phyloP scores from a whole-genome alignment of 2,888 invertebrate genomes.

The Athripsodes cinereus region DNA sequence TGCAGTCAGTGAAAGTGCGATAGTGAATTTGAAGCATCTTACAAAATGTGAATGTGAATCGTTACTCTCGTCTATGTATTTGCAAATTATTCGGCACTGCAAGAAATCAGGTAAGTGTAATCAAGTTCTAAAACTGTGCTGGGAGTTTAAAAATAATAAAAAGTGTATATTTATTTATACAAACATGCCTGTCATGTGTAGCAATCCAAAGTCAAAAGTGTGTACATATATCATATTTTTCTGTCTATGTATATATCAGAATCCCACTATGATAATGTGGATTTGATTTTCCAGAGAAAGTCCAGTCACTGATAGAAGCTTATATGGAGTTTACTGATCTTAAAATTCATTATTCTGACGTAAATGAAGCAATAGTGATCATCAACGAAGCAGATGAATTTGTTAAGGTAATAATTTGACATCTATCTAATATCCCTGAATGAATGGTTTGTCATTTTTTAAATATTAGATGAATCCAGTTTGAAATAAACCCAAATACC shows the following conservation, averaged over 20 bases:
- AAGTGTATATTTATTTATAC: no score
- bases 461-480: no score
- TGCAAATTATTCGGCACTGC: constrained; percentile 55
- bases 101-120: constrained; percentile 48
- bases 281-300: constrained; percentile 34
- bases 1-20: not conserved
- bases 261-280: not conserved
- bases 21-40: constrained; percentile 38
- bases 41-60: constrained; percentile 52
- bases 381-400: constrained; percentile 46
- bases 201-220: no score
- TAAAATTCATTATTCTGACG: constrained; percentile 49
- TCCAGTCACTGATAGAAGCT: constrained; percentile 47
- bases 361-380: constrained; percentile 51
- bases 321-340: constrained; percentile 54
- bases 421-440: no score
- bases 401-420: constrained; percentile 37
- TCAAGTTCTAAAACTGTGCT: no score
- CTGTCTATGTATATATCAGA: no score
- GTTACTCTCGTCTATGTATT: constrained; percentile 52
- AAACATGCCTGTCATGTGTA: no score
- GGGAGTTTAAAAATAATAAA: no score
- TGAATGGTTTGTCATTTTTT: no score
- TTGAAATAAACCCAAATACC: no score
- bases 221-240: no score